phyloP scores from a whole-genome alignment of 2,888 invertebrate species.

The Heteromurus nitidus region DNA sequence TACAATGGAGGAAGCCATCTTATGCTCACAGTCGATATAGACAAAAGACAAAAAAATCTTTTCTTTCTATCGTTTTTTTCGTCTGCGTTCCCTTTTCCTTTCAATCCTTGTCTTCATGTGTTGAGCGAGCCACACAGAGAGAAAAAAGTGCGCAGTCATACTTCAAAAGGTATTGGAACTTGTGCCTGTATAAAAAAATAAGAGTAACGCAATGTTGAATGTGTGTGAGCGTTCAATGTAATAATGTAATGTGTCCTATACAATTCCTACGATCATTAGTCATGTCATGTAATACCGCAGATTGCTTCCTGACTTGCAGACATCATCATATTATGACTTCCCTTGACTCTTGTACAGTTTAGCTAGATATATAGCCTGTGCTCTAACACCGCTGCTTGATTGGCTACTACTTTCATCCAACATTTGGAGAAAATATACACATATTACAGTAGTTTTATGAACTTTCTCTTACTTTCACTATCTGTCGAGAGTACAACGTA shows the following conservation, averaged over 20 bases:
- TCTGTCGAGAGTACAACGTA: constrained; percentile 9
- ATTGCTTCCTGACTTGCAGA: constrained; percentile 30
- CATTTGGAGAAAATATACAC: constrained; percentile 13
- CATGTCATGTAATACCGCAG: constrained; percentile 37
- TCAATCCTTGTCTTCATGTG: too few relatives aligned
- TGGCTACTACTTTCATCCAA: constrained; percentile 25
- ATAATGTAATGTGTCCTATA: constrained; percentile 28
- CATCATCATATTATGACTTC: constrained; percentile 33
- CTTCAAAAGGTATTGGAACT: too few relatives aligned
- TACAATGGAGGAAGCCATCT: too few relatives aligned
- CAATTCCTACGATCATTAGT: constrained; percentile 35
- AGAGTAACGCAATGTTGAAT: constrained; percentile 7
- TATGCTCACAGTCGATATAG: too few relatives aligned
- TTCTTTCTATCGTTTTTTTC: too few relatives aligned
- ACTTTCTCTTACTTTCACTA: constrained; percentile 34
- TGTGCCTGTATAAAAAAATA: too few relatives aligned
- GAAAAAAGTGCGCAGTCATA: too few relatives aligned
- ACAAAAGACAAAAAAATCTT: too few relatives aligned
- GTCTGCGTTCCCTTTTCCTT: too few relatives aligned
- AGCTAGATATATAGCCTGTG: not conserved
- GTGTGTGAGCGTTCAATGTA: not conserved
- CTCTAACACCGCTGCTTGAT: not conserved
- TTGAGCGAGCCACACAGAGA: too few relatives aligned
- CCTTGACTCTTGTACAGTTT: constrained; percentile 5
- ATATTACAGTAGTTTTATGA: constrained; percentile 18